Conservation (phyloP, 2,113 vertebrate species). For the Lucifuga dentata region DNA sequence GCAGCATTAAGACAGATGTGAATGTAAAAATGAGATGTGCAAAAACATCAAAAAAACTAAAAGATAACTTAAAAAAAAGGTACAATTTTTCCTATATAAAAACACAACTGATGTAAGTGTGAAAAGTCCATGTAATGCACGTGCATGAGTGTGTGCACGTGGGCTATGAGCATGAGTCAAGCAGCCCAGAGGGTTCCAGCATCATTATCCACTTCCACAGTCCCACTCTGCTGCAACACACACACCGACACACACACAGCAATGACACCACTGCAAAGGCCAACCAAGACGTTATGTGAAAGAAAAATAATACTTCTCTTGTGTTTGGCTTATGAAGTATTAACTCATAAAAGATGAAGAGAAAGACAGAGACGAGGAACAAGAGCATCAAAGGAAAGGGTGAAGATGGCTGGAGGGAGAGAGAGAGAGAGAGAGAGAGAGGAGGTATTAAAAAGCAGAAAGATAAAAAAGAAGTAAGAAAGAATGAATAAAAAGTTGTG, state of each 20-base stretch:
- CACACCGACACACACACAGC: not conserved
- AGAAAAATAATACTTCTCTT: not conserved
- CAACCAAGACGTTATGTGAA: not conserved
- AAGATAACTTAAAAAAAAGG: too few relatives aligned
- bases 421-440: too few relatives aligned
- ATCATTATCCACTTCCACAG: slow-evolving; percentile 27
- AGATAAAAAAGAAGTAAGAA: not conserved
- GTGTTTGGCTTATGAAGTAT: not conserved
- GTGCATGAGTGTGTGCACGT: not conserved
- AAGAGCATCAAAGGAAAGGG: not conserved
- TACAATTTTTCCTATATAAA: too few relatives aligned
- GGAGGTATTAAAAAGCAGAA: too few relatives aligned
- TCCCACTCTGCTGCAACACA: not conserved
- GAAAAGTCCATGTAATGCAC: not conserved
- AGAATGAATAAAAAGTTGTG: too few relatives aligned
- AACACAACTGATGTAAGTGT: too few relatives aligned
- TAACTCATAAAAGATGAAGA: too few relatives aligned
- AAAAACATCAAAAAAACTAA: too few relatives aligned
- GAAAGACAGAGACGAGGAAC: too few relatives aligned
- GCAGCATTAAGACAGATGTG: too few relatives aligned
- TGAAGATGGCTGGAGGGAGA: too few relatives aligned
- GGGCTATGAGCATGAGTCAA: not conserved
- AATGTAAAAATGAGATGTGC: too few relatives aligned
- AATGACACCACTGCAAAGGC: slow-evolving; percentile 6
- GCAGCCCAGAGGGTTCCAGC: slow-evolving; percentile 28